Evolutionary conservation across 64 coral and sea anemone genomes (phyloP).

Genomic region (Exaiptasia diaphana): DNA sequence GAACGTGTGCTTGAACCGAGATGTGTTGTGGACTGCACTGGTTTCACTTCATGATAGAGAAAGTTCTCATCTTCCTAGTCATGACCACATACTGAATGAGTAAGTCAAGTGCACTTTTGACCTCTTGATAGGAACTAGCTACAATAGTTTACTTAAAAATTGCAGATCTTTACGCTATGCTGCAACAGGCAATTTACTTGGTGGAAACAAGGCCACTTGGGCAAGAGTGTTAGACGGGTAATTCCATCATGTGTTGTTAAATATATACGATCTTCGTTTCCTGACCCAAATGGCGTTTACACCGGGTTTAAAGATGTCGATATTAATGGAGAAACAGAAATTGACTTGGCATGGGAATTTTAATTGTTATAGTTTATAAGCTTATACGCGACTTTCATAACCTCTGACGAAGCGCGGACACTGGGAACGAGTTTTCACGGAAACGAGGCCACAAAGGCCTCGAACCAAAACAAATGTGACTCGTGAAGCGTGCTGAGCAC

Average conservation of each 20-base stretch:
- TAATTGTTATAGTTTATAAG: too few species aligned
- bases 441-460: neutral
- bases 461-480: neutral
- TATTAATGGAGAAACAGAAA: neutral
- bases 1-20: conserved; percentile 11
- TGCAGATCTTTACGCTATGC: conserved; percentile 3
- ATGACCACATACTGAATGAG: neutral
- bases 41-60: neutral
- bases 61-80: neutral
- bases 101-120: neutral
- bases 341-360: neutral
- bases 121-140: neutral
- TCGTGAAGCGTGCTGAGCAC: neutral
- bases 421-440: conserved; percentile 11
- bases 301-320: neutral
- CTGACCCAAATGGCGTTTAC: neutral
- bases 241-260: neutral
- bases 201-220: neutral
- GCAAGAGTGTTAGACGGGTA: neutral
- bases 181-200: neutral
- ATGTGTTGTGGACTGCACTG: conserved; percentile 34
- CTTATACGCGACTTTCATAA: too few species aligned
- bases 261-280: neutral
- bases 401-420: too few species aligned
- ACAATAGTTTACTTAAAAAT: too few species aligned